Base-by-base conservation (phyloP, 2,888 invertebrate species). In the Melieria crassipennis region DNA sequence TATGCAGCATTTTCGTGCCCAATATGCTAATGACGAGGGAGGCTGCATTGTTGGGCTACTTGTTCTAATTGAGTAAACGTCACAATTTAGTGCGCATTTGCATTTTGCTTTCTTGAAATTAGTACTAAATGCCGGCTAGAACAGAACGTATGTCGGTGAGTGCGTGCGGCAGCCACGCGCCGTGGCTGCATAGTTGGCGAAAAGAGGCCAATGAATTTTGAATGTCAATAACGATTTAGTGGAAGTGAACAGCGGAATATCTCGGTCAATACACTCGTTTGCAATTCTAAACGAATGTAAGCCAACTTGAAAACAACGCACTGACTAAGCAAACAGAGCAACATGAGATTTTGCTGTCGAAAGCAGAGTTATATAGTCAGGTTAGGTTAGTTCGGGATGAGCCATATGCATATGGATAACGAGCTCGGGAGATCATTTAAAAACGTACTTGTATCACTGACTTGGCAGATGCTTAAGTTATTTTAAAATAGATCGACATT, bases 141-240 rank as follows among this genome's bases (percentile, higher is more conserved):
- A 63, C 67, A 72, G 64, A 55, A 63, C 10, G 65, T 30, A 3
- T 30, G 30, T 30, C 30, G 30, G 30, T 30, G 30, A 30, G 30
- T 30, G 30, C 30, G 30, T 30, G 30, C 1, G 30, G 30, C 30
- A 30, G 30, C 30, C 1, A 30, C 3, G 30, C 30, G 30, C 30
- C 30, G 30, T 30, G 30, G 30, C 1, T 68, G 16, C 16, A n/a
- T 58, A 57, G 52, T 3, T 30, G 46, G 50, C 42, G 48, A 47
- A 56, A 57, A 65, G 57, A 66, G 67, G 63, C 55, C 61, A 56
- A 42, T 60, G 11, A 9, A 42, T 58, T 69, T 68, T 76, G 73
- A 76, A 72, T 76, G 75, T 74, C 74, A 74, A 72, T 73, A 74
- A 69, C 74, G 43, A 55, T 60, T 52, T 5, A 55, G 30, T 65